Base-by-base conservation (phyloP, 2,888 invertebrate species). In the Carabus problematicus region DNA sequence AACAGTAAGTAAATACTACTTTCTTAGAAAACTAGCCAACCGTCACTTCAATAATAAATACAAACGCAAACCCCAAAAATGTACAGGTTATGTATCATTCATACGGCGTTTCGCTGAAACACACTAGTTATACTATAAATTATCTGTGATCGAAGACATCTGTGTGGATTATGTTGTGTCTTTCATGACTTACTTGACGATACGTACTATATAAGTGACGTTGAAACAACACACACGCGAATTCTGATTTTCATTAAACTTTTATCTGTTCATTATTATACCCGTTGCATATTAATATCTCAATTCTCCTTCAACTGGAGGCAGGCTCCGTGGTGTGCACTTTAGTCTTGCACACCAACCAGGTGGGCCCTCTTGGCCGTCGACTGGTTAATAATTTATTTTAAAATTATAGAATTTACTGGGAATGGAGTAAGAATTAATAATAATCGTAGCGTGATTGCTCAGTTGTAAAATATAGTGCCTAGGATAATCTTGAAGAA, bases 121-220 rank as follows among this genome's bases (percentile, higher is more conserved):
- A 12, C 43, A 60, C 52, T 67, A 60, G 19, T 64, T 18, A 64
- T 64, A 7, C 29, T 47, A 58, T 41, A 67, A 67, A 67, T 60
- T 67, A 67, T 60, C 67, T 67, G 67, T 67, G 54, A 67, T 67
- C 67, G 41, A 29, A 12, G 42, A 49, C 67, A 67, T 67, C 67
- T 67, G 40, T 29, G 29, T 39, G 29, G 29, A 52, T 18, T 18
- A 7, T 12, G 1, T 6, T 12, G 45, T 3, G 7, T 12, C 14
- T 12, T 45, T 45, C 11, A 12, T 45, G 14, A 12, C 11, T 12
- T 45, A 45, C 3, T 3, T 45, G 7, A 45, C n/a, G n/a, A n/a
- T n/a, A 45, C 7, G 7, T 45, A 45, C 14, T 4, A 45, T 45
- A 45, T 6, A 45, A 3, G 3, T 12, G 14, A 45, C 14, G 14